These are phyloP conservation scores for Nebria salina DNA, from an alignment of 2,888 invertebrate species.

Conservation along the genomic window DNA sequence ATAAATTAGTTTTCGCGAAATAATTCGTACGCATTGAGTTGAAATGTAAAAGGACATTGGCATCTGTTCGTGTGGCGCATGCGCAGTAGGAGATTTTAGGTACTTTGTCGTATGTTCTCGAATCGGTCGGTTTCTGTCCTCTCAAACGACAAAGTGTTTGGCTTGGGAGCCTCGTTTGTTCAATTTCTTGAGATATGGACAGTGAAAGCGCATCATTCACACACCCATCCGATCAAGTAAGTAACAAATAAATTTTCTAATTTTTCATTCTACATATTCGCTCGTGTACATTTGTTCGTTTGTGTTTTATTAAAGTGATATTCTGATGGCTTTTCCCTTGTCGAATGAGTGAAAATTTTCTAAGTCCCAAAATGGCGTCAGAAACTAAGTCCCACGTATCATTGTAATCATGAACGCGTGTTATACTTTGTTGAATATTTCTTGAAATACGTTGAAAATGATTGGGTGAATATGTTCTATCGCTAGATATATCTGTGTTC, in stretches of 20 bases:
- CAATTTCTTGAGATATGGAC: constrained; percentile 70
- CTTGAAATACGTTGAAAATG: constrained; percentile 11
- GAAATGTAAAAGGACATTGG: constrained; percentile 45
- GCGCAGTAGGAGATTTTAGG: constrained; percentile 69
- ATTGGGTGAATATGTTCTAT: neutral
- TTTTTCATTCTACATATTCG: constrained; percentile 50
- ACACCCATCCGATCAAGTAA: constrained; percentile 70
- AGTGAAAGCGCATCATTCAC: constrained; percentile 71
- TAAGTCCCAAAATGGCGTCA: constrained; percentile 92
- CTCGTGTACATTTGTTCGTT: constrained; percentile 49
- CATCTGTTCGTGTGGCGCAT: constrained; percentile 62
- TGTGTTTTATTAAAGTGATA: constrained; percentile 58
- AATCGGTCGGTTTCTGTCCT: constrained; percentile 43
- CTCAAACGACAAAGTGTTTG: constrained; percentile 52
- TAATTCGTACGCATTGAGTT: neutral
- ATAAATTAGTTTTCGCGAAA: neutral
- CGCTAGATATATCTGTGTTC: neutral
- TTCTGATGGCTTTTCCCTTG: constrained; percentile 40
- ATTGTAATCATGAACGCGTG: constrained; percentile 12
- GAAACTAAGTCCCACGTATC: constrained; percentile 73
- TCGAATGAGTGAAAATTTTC: constrained; percentile 66
- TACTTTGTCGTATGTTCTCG: constrained; percentile 63
- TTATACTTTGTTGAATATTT: constrained; percentile 15
- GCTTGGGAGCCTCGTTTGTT: constrained; percentile 48
- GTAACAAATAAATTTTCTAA: constrained; percentile 60